phyloP scores from a whole-genome alignment of 2,797 vertebrate species.

The Artibeus lituratus region DNA sequence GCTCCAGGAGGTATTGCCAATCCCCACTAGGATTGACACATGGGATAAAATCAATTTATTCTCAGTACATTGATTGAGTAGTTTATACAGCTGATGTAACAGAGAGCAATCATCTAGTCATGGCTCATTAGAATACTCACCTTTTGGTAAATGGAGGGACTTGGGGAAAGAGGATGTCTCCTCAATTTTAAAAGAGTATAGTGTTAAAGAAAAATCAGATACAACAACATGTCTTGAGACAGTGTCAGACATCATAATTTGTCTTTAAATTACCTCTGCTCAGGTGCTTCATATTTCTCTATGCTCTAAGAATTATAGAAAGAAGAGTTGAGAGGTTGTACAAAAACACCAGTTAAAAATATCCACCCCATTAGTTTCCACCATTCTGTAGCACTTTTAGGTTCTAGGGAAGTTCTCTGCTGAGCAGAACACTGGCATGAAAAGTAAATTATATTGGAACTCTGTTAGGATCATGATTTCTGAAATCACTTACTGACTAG shows the following conservation, averaged over 20 bases:
- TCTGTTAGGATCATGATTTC: not conserved
- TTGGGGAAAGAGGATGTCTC: not conserved
- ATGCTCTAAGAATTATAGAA: conserved; percentile 55
- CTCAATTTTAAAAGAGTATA: not conserved
- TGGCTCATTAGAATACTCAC: not conserved
- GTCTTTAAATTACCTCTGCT: not conserved
- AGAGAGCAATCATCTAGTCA: not conserved
- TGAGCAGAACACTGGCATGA: not conserved
- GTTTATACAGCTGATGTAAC: not conserved
- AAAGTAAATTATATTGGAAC: conserved; percentile 13
- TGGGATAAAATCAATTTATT: not conserved
- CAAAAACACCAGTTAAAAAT: conserved; percentile 35
- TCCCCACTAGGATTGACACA: not conserved
- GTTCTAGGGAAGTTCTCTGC: not conserved
- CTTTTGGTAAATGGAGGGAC: not conserved
- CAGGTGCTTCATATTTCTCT: not conserved
- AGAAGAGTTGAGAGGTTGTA: not conserved
- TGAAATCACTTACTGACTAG: not conserved
- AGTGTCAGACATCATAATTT: not conserved
- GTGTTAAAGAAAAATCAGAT: not conserved
- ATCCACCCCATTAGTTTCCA: not conserved
- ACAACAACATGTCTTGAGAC: not conserved
- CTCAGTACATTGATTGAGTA: not conserved
- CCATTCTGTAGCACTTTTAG: conserved; percentile 23
- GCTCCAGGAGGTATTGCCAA: not conserved